A percentile compares a stretch with the other conserved stretches of the same genome.
Evolutionary conservation across 2,888 invertebrate species (phyloP).

Genomic region (Cephus runcator): DNA sequence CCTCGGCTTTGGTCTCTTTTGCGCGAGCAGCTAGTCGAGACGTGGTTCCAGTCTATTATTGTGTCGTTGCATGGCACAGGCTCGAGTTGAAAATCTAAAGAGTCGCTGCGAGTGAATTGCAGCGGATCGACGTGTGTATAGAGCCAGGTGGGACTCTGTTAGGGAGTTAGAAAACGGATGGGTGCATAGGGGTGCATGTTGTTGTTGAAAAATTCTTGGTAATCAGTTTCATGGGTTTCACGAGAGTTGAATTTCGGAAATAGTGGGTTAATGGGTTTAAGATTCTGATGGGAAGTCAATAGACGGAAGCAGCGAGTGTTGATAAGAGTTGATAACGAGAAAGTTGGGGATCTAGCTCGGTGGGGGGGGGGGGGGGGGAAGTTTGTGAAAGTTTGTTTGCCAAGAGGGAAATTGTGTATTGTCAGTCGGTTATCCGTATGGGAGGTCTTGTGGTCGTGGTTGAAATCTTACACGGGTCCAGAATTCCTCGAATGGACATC

Average conservation of each 20-base stretch:
- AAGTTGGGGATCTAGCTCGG: neutral
- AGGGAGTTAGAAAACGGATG: neutral
- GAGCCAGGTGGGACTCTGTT: neutral
- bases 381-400: neutral
- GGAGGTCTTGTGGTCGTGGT: neutral
- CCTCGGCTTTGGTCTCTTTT: slow-evolving; percentile 19
- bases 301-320: neutral
- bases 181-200: neutral
- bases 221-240: neutral
- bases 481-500: neutral
- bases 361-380: neutral
- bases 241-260: neutral
- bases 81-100: neutral
- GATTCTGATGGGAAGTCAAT: neutral
- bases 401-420: neutral
- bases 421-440: neutral
- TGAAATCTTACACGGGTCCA: neutral
- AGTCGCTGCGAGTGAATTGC: neutral
- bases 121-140: neutral
- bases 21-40: slow-evolving; percentile 10
- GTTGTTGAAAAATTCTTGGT: neutral
- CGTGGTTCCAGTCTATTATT: slow-evolving; percentile 21
- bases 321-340: neutral
- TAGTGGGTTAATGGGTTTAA: too few relatives aligned
- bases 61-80: slow-evolving; percentile 2